These are phyloP conservation scores for Plotosus lineatus DNA, from an alignment of 2,113 vertebrate genomes.

Conservation along the genomic window DNA sequence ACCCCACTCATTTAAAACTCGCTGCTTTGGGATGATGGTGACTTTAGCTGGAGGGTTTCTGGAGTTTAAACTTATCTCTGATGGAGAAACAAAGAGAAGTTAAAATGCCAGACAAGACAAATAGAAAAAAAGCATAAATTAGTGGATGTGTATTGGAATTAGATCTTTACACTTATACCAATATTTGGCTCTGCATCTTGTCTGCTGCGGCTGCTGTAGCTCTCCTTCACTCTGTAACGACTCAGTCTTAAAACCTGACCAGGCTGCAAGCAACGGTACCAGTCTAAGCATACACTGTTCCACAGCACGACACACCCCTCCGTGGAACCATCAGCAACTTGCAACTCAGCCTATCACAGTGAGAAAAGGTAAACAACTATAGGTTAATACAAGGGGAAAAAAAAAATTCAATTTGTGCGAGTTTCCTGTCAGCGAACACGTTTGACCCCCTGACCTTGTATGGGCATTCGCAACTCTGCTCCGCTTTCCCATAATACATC, in stretches of 20 bases:
- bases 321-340: constrained; percentile 68
- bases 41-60: constrained; percentile 69
- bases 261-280: constrained; percentile 67
- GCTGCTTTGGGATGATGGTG: constrained; percentile 59
- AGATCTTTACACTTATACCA: constrained; percentile 55
- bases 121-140: not conserved
- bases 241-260: constrained; percentile 69
- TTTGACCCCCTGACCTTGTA: constrained; percentile 67
- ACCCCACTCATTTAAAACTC: constrained; percentile 41
- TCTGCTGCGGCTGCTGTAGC: constrained; percentile 52
- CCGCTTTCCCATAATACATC: constrained; percentile 70
- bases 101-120: not conserved
- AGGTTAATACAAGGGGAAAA: not conserved
- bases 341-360: constrained; percentile 63
- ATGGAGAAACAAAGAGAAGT: not conserved
- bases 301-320: constrained; percentile 70
- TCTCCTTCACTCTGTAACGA: constrained; percentile 67
- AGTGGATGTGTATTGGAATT: not conserved
- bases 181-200: constrained; percentile 56
- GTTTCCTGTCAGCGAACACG: not conserved
- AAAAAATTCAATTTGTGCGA: not conserved
- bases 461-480: constrained; percentile 67
- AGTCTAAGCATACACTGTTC: constrained; percentile 73
- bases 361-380: not conserved
- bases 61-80: constrained; percentile 79